Base-by-base conservation (phyloP, 2,888 invertebrate genomes). In the Drosophila koepferae region DNA sequence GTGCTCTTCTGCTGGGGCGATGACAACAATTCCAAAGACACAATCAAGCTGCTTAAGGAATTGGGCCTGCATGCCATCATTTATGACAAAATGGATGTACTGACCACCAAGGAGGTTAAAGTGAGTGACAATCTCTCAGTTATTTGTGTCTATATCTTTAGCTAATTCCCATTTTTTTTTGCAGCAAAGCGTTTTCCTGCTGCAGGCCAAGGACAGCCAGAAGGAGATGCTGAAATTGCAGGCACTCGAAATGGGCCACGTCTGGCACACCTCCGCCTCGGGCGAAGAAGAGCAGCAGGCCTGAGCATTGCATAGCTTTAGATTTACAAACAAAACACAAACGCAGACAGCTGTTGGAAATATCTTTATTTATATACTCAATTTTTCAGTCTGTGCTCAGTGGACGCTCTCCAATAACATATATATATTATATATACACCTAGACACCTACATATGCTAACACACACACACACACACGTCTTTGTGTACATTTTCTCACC, bases 1-100 rank as follows among this genome's bases (percentile, higher is more conserved):
- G 96, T 98, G 7, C 95, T 98, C 74, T 99, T 99, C 93, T 98
- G 98, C 90, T 99, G 99, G 99, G 99, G 99, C 34, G 98, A 99
- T 86, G 98, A 98, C 89, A 98, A 98, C 92, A 98, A 98, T 87
- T 96, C 97, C 92, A 96, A 96, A 77, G 95, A 96, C 48, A 97
- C 96, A 1, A 97, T 99, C 63, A 95, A 96, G 89, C 95, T 96
- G 91, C 95, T 99, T 40, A 98, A 98, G 92, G 95, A 96, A 74
- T 94, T 98, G 87, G 98, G 98, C 2, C 95, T 99, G 41, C 98
- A 99, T 91, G 99, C 98, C 51, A 97, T 99, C 65, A 99, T 99
- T 91, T 99, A 98, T 91, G 99, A 99, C 93, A 97, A 98, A 93
- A 96, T 97, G 84, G 97, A 97, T 73, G 90, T 92, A 16, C 83